Base-by-base conservation (phyloP, 2,113 vertebrate genomes). In the Platysternon megacephalum region DNA sequence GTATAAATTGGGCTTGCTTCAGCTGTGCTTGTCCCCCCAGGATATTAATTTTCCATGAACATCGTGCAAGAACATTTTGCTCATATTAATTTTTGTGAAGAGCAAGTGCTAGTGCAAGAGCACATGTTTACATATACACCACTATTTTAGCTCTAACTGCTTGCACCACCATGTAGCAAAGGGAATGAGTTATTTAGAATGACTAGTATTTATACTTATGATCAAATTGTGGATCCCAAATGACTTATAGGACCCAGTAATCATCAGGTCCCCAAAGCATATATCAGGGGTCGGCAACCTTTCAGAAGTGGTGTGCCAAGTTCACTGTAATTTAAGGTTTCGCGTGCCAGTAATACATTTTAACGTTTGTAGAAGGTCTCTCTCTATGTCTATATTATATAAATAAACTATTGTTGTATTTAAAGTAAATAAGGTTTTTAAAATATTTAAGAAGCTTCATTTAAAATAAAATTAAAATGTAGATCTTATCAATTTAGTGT, bases 141-240 rank as follows among this genome's bases (percentile, higher is more conserved):
- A 52, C 52, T 68, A 90, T n/a, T 65, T 65, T n/a, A n/a, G 35
- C 32, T 35, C 35, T 68, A 21, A 58, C 35, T 68, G 61, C 35
- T 68, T 68, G 17, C 8, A n/a, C 61, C 35, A 68, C 8, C 65
- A 39, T 3, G 5, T 39, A 72, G n/a, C 21, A 42, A 1, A 53
- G 19, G 21, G 22, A 91, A 35, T 81, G 39, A 87, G 24, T 52
- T 79, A 52, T 42, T 94, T 92, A 86, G 78, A 79, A 88, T 83
- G 5, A 90, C 88, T 74, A 80, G 14, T 84, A 92, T 80, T 84
- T 72, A 22, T 78, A 83, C 85, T 93, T 93, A 85, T 87, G 74
- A 93, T 87, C 79, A 80, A 44, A 49, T 89, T 88, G 39, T 42
- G 65, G 14, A 88, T 83, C n/a, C 14, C 83, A 93, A 39, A 89